phyloP scores from a whole-genome alignment of 2,797 vertebrate species.

The Valencia hispanica region DNA sequence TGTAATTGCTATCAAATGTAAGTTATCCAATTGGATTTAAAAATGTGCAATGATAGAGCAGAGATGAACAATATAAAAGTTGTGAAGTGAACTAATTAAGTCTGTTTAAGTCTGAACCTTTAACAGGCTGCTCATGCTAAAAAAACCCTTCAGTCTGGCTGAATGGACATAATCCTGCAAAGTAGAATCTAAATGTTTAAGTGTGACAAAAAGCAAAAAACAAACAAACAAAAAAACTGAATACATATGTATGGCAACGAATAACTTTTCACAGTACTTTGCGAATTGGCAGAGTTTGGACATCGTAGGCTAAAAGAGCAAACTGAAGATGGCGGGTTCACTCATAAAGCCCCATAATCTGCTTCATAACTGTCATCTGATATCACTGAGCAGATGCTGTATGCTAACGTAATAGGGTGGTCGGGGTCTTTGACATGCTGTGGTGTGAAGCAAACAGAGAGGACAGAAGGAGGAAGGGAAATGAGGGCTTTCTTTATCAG shows the following conservation, averaged over 20 bases:
- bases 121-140: neutral
- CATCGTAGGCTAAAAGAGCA: slow-evolving; percentile 44
- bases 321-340: slow-evolving; percentile 44
- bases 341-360: slow-evolving; percentile 60
- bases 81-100: neutral
- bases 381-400: slow-evolving; percentile 66
- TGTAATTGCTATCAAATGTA: neutral
- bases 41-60: neutral
- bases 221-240: neutral
- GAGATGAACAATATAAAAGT: neutral
- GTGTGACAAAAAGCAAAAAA: neutral
- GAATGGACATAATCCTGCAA: neutral
- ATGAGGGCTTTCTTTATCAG: slow-evolving; percentile 17
- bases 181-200: neutral
- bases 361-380: slow-evolving; percentile 69
- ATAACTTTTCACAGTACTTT: neutral
- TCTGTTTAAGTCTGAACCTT: neutral
- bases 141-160: neutral
- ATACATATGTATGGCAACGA: neutral
- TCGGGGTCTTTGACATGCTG: slow-evolving; percentile 31
- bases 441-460: slow-evolving; percentile 46
- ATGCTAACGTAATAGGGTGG: slow-evolving; percentile 35
- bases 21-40: neutral
- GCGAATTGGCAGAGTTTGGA: slow-evolving; percentile 17
- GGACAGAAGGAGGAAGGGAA: neutral